Base-by-base conservation (phyloP, 1,140 invertebrate genomes). In the Bathynomus jamesi region DNA sequence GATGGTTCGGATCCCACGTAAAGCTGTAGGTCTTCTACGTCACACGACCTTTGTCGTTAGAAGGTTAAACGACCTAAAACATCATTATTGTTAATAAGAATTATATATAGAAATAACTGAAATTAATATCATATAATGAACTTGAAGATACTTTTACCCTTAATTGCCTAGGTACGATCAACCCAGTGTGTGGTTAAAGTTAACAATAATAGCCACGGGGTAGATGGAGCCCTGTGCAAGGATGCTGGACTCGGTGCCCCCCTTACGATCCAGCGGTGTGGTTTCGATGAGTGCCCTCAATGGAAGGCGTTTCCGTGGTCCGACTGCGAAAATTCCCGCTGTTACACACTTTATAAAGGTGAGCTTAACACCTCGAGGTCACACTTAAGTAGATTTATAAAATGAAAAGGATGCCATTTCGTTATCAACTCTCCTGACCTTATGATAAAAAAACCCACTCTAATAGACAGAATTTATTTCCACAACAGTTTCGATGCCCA, bases 331-430 rank as follows among this genome's bases (percentile, higher is more conserved):
- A 85, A 84, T 30, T 89, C 89, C 10, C 85, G 88, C 63, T 93
- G 91, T 81, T 89, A 91, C 78, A 87, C 87, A 28, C 89, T 87
- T 84, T 88, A 91, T 80, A 90, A 88, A 79, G 88, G 88, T 89
- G 79, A 76, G 66, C 69, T 31, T 21, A 3, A 30, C 13, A 13
- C 24, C n/a, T n/a, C n/a, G n/a, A n/a, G n/a, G n/a, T n/a, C n/a
- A n/a, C n/a, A n/a, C n/a, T n/a, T n/a, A n/a, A n/a, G n/a, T n/a
- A n/a, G n/a, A n/a, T n/a, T n/a, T n/a, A n/a, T n/a, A n/a, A n/a
- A n/a, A n/a, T n/a, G n/a, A n/a, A n/a, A n/a, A n/a, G n/a, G n/a
- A n/a, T n/a, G n/a, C n/a, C n/a, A n/a, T n/a, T n/a, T n/a, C n/a
- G n/a, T n/a, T n/a, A n/a, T n/a, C n/a, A n/a, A n/a, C n/a, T n/a